phyloP scores from a whole-genome alignment of 2,888 invertebrate genomes.

The Poecilobothrus nobilitatus region DNA sequence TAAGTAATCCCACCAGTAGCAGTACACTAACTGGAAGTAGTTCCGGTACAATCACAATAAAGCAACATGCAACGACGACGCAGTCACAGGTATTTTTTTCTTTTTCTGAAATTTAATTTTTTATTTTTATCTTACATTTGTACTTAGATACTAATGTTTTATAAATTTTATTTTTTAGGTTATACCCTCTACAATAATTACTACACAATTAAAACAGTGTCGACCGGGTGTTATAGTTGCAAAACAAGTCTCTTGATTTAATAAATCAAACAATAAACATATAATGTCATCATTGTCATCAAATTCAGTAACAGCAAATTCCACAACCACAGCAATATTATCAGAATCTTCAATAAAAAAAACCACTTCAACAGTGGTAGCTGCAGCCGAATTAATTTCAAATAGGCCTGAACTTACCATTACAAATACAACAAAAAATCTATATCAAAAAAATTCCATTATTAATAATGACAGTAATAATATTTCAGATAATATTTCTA shows the following conservation, averaged over 20 bases:
- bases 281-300: background rate
- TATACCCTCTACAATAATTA: constrained; percentile 29
- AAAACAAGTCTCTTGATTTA: constrained; percentile 69
- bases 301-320: background rate
- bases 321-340: background rate
- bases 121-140: constrained; percentile 18
- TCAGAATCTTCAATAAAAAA: background rate
- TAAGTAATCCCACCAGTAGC: constrained; percentile 19
- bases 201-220: constrained; percentile 52
- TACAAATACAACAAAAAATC: background rate
- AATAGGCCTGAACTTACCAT: constrained; percentile 4
- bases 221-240: constrained; percentile 87
- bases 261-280: constrained; percentile 16
- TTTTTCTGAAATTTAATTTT: too few species aligned
- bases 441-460: background rate
- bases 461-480: background rate
- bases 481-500: background rate
- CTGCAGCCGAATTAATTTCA: background rate
- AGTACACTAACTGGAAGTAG: constrained; percentile 19
- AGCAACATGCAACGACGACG: constrained; percentile 22
- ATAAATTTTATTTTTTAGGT: constrained; percentile 11
- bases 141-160: too few species aligned
- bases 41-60: constrained; percentile 19
- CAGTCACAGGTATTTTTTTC: constrained; percentile 22
- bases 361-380: background rate